Base-by-base conservation (phyloP, 2,888 invertebrate genomes). In the Oligia fasciuncula region DNA sequence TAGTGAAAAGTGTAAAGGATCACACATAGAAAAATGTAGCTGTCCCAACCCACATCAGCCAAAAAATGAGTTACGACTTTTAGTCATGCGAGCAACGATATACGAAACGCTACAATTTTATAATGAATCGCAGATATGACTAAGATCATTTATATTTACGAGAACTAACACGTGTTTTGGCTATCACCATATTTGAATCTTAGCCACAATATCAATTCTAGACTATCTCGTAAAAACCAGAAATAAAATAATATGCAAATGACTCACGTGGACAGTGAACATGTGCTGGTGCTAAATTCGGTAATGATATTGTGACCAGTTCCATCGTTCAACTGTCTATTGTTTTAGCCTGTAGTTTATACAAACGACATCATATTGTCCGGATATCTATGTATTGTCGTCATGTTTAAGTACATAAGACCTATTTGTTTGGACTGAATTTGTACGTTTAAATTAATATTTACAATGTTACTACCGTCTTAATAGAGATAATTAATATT, bases 361-460 rank as follows among this genome's bases (percentile, higher is more conserved):
- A 68, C 49, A 43, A 73, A 60, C 76, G 65, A 72, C 73, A 76
- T 76, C 72, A 43, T 74, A 51, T 2, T 63, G 60, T 71, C 73
- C 29, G 29, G 29, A 29, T 29, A 29, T 29, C 29, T 29, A 29
- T 29, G 29, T 29, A 29, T 29, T 29, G 73, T 76, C 84, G 71
- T 76, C 85, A 76, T 60, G 72, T 66, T 29, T 60, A 67, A 70
- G 62, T 77, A 85, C 73, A 35, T 54, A 65, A n/a, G n/a, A 76
- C 35, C 35, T 76, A 74, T 83, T 79, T 86, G 84, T 71, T 67
- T 71, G 67, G 46, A 76, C 60, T 73, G 73, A 73, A 83, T 71
- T 78, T 67, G 65, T 83, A 79, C 85, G 84, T 79, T 79, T 68
- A 43, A 65, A 68, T 78, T 74, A 79, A 86, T 74, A 71, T 74